Percentiles rank a stretch among this genome's conserved stretches.
These are phyloP conservation scores for Podocnemis expansa DNA, from an alignment of 2,113 vertebrate genomes.

Conservation along the genomic window DNA sequence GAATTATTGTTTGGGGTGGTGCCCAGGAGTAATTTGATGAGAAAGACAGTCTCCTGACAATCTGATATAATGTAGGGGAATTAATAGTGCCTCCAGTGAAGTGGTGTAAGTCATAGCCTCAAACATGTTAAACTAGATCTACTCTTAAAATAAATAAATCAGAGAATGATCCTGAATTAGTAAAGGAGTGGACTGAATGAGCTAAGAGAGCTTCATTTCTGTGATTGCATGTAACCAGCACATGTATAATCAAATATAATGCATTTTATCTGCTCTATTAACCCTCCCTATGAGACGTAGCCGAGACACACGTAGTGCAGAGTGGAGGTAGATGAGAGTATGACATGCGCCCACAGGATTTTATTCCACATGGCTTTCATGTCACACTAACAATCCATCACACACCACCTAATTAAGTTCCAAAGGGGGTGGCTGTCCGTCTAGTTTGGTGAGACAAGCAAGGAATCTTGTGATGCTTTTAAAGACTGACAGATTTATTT, in stretches of 20 bases:
- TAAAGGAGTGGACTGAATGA: background rate
- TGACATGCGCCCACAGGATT: background rate
- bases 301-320: background rate
- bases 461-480: too few species aligned
- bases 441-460: background rate
- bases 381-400: background rate
- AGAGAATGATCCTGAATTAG: background rate
- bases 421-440: too few species aligned
- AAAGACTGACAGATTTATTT: too few species aligned
- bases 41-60: background rate
- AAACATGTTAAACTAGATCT: background rate
- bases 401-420: background rate
- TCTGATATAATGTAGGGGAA: background rate
- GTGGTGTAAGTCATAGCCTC: conserved; percentile 22
- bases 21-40: background rate
- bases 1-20: background rate
- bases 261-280: background rate
- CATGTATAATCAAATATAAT: background rate
- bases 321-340: background rate
- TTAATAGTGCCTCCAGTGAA: background rate
- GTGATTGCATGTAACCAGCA: background rate
- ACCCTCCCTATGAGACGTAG: background rate
- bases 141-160: background rate
- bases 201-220: background rate
- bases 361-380: background rate